Conservation (phyloP, 2,888 invertebrate genomes). For the Eupithecia subumbrata region DNA sequence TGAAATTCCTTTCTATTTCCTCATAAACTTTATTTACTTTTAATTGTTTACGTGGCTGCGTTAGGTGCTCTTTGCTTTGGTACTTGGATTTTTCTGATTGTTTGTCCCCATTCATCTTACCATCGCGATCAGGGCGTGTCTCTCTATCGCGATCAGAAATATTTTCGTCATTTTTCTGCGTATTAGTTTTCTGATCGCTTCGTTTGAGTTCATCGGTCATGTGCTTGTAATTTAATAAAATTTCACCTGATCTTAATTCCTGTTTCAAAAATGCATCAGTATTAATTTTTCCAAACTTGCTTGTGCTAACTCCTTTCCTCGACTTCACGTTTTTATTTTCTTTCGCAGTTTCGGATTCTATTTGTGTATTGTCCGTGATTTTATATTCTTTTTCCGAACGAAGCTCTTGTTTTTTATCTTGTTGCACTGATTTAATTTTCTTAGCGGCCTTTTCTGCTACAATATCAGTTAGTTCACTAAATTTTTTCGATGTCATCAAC, state of each 20-base stretch:
- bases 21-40: not conserved
- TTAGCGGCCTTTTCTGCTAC: conserved; percentile 57
- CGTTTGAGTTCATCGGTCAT: conserved; percentile 38
- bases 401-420: conserved; percentile 6
- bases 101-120: not conserved
- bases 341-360: not conserved
- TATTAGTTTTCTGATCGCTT: not conserved
- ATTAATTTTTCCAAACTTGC: conserved; percentile 30
- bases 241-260: conserved; percentile 30
- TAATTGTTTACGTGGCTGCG: not conserved
- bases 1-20: not conserved
- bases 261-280: conserved; percentile 39
- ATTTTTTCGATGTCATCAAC: conserved; percentile 52
- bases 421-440: conserved; percentile 46
- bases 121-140: not conserved
- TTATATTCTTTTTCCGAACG: not conserved
- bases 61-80: not conserved
- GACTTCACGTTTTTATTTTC: not conserved
- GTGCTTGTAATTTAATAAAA: conserved; percentile 49
- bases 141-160: not conserved
- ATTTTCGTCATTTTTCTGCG: not conserved
- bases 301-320: not conserved
- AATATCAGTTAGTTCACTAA: conserved; percentile 53
- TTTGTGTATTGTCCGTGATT: not conserved
- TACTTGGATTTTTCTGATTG: not conserved